These are phyloP conservation scores for Balearica regulorum DNA, from an alignment of 2,797 vertebrate genomes.

Conservation along the genomic window DNA sequence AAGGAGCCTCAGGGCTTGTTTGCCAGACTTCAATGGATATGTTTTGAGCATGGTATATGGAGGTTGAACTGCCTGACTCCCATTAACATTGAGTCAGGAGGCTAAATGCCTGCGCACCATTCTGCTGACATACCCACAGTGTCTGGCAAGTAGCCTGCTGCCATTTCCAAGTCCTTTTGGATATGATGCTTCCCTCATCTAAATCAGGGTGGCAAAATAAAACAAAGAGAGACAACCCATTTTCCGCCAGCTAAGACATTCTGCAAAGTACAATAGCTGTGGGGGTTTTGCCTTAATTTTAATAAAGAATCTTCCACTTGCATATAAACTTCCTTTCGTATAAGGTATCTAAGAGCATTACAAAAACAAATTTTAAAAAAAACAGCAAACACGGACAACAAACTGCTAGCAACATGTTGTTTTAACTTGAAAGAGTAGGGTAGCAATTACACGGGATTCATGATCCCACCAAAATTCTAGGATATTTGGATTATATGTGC, in stretches of 20 bases:
- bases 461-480: background rate
- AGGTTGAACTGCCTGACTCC: background rate
- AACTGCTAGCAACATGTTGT: background rate
- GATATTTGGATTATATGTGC: background rate
- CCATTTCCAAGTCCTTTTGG: background rate
- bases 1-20: constrained; percentile 24
- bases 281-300: background rate
- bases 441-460: background rate
- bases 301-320: background rate
- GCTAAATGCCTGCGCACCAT: background rate
- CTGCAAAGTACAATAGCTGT: background rate
- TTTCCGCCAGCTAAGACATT: background rate
- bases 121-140: background rate
- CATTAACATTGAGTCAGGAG: constrained; percentile 6
- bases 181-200: background rate
- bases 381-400: background rate
- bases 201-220: background rate
- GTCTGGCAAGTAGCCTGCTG: background rate
- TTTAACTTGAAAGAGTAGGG: background rate
- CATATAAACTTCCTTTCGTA: background rate
- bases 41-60: background rate
- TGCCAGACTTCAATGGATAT: constrained; percentile 16
- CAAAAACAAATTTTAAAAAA: background rate
- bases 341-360: background rate
- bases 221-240: background rate